Evolutionary conservation across 2,888 invertebrate genomes (phyloP).

Genomic region (Pinctada fucata): DNA sequence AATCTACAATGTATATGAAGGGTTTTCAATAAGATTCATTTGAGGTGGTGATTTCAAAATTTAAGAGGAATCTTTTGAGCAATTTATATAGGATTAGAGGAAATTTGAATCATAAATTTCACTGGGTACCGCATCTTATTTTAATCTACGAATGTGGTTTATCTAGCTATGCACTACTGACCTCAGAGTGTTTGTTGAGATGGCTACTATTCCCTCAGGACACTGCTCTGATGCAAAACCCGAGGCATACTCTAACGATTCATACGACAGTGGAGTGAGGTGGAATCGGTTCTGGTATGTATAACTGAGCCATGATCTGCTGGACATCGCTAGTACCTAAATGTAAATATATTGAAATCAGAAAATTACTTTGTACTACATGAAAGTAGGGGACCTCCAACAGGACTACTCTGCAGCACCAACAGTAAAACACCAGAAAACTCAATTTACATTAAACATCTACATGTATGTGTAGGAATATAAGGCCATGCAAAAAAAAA

Average conservation of each 20-base stretch:
- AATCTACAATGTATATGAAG: too few species aligned
- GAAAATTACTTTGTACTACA: background rate
- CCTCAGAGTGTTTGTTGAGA: constrained; percentile 96
- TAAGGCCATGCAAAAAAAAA: too few species aligned
- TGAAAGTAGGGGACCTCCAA: background rate
- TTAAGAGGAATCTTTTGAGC: too few species aligned
- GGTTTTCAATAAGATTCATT: too few species aligned
- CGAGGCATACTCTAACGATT: constrained; percentile 97
- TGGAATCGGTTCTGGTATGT: constrained; percentile 95
- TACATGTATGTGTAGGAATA: background rate
- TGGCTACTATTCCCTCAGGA: constrained; percentile 99
- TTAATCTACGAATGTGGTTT: too few species aligned
- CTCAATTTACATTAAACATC: background rate
- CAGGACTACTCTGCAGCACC: too few species aligned
- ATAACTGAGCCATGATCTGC: constrained; percentile 98
- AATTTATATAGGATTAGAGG: too few species aligned
- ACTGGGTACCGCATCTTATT: too few species aligned
- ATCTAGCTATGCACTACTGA: constrained; percentile 41
- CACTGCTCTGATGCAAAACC: constrained; percentile 97
- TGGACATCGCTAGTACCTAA: constrained; percentile 94
- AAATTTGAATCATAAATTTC: too few species aligned
- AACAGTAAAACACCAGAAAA: too few species aligned
- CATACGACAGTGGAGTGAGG: constrained; percentile 96
- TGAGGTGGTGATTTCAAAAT: too few species aligned
- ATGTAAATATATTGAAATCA: background rate